These are phyloP conservation scores for Ylistrum balloti DNA, from an alignment of 1,140 invertebrate genomes.

Conservation along the genomic window DNA sequence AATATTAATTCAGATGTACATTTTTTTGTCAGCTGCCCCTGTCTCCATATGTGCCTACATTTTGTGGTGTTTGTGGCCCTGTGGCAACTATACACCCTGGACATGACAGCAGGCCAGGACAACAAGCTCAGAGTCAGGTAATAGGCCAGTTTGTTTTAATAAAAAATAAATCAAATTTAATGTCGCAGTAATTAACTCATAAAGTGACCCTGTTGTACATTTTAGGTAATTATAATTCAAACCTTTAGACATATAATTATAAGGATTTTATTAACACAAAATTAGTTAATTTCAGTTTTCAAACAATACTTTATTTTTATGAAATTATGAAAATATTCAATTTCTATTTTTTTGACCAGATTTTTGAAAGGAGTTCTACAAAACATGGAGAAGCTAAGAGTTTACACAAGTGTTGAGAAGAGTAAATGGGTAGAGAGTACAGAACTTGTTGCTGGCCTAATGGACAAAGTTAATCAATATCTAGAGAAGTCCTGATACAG, in stretches of 20 bases:
- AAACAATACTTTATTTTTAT: background rate
- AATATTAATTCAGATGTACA: background rate
- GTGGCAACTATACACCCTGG: conserved; percentile 49
- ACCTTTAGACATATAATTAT: too few relatives aligned
- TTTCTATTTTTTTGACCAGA: conserved; percentile 45
- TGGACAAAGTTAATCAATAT: conserved; percentile 46
- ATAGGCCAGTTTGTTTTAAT: background rate
- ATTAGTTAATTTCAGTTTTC: background rate
- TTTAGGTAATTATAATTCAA: too few relatives aligned
- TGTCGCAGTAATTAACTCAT: too few relatives aligned
- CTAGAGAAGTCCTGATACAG: background rate
- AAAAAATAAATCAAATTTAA: background rate
- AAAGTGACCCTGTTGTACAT: too few relatives aligned
- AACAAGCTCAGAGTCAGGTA: background rate
- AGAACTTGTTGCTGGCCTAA: conserved; percentile 42
- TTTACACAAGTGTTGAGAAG: conserved; percentile 61
- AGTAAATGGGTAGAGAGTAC: conserved; percentile 66
- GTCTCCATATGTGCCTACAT: conserved; percentile 42
- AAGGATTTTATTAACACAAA: conserved; percentile 40
- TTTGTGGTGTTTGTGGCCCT: background rate
- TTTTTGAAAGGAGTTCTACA: conserved; percentile 62
- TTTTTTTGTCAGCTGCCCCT: conserved; percentile 50
- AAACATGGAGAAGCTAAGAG: conserved; percentile 64
- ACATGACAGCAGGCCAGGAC: background rate
- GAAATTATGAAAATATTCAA: background rate